Evolutionary conservation across 1,140 invertebrate species (phyloP), one percentile per base, ranked within the genome.

Genomic region (Lepidotrigona ventralis): DNA sequence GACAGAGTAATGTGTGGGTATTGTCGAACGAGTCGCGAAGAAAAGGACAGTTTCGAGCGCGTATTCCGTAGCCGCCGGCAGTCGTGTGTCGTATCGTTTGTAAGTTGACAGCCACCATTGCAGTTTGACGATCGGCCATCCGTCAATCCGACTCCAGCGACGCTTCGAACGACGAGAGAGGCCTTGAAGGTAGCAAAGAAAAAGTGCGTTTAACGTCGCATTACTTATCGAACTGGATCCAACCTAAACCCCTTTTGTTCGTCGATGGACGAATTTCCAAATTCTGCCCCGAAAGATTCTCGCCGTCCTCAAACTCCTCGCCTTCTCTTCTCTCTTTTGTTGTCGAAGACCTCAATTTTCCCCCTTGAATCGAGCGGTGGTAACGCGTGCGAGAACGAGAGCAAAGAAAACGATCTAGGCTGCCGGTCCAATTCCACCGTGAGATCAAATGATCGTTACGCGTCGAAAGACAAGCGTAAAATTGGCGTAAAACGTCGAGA

Each of bases 41-140:
- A 81, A 71, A 46, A 64, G n/a, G 73, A 77, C 51, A 53, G 70
- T 78, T 89, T 85, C 74, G 68, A 86, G 85, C 86, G 56, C 78
- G 70, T 80, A 83, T 77, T 82, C 70, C 53, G 29, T 53, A 23
- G 29, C 58, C 64, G 71, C 83, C 85, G 80, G 75, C 83, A 86
- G 73, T 87, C 83, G 85, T 91, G 90, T 91, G 89, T 91, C 90
- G 90, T 91, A 91, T 91, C 89, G 90, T 91, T 91, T 91, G 89
- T 92, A 92, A 92, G 88, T 91, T 91, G 90, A 91, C 90, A 91
- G 91, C 90, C 90, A 90, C 85, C 85, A 91, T 86, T 84, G 86
- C 89, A 83, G 84, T 86, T 89, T 90, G 90, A 88, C 86, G 83
- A 82, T 83, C 79, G 85, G 74, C 83, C 87, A 88, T 90, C 79